A percentile compares a stretch with the other conserved stretches of the same genome.
phyloP scores from a whole-genome alignment of 2,797 vertebrate genomes.

The Yasuhikotakia modesta region DNA sequence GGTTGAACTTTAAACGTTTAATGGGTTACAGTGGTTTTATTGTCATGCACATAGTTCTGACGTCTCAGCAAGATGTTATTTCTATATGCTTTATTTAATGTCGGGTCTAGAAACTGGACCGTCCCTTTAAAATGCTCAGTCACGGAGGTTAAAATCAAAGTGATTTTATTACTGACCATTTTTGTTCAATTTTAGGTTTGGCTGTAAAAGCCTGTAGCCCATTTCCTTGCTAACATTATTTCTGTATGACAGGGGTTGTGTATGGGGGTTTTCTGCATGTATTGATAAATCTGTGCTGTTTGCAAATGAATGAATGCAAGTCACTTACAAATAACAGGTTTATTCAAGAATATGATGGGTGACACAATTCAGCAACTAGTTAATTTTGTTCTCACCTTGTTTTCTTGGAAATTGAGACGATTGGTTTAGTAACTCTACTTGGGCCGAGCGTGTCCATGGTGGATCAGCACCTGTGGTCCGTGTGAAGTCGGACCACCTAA shows the following conservation, averaged over 20 bases:
- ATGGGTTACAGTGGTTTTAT: neutral
- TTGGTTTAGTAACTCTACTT: conserved; percentile 7
- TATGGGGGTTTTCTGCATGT: neutral
- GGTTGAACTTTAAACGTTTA: neutral
- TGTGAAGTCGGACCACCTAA: neutral
- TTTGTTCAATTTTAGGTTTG: neutral
- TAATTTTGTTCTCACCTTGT: neutral
- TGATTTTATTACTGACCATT: neutral
- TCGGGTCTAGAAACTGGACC: neutral
- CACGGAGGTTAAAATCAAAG: neutral
- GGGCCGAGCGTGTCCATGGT: neutral
- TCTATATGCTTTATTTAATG: conserved; percentile 9
- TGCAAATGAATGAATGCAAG: conserved; percentile 23
- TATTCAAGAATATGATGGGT: conserved; percentile 5
- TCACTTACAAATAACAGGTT: conserved; percentile 4
- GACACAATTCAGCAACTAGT: neutral
- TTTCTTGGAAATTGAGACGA: conserved; percentile 4
- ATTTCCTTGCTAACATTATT: neutral
- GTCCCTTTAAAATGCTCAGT: neutral
- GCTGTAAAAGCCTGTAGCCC: conserved; percentile 4
- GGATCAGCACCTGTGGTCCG: neutral
- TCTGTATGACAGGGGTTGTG: neutral
- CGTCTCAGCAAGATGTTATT: neutral
- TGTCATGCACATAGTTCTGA: neutral
- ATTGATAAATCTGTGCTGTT: conserved; percentile 4